Percentiles rank a stretch among this genome's conserved stretches.
Evolutionary conservation across 2,113 vertebrate species (phyloP).

Genomic region (Ginglymostoma cirratum): DNA sequence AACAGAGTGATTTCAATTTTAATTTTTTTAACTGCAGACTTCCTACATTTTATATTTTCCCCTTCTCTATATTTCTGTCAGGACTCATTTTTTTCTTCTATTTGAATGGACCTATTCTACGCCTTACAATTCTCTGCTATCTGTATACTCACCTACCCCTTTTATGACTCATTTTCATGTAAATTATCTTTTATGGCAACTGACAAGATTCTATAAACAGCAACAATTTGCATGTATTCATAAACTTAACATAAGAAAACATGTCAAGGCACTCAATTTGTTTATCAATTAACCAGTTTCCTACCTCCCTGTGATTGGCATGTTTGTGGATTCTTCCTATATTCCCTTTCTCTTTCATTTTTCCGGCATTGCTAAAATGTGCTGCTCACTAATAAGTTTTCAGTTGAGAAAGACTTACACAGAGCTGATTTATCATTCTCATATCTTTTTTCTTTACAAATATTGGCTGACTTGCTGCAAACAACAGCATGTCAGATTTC

Average conservation of each 20-base stretch:
- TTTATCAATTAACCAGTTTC: not conserved
- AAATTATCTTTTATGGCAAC: not conserved
- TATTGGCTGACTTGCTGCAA: not conserved
- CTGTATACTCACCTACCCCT: not conserved
- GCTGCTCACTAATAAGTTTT: not conserved
- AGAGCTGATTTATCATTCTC: not conserved
- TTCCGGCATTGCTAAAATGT: not conserved
- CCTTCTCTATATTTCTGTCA: not conserved
- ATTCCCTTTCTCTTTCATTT: not conserved
- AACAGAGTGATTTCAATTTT: not conserved
- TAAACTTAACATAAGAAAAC: not conserved
- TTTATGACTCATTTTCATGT: not conserved
- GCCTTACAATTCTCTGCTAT: not conserved
- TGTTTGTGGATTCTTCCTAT: not conserved
- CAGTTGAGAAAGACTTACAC: not conserved
- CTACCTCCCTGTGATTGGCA: not conserved
- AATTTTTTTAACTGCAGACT: not conserved
- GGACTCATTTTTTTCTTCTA: not conserved
- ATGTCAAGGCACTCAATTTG: not conserved
- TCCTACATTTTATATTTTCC: not conserved
- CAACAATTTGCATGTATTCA: not conserved
- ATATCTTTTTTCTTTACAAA: not conserved
- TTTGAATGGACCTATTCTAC: not conserved
- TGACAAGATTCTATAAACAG: not conserved
- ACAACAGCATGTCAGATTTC: not conserved